Evolutionary conservation across 2,113 vertebrate genomes (phyloP).

Genomic region (Anguilla rostrata): DNA sequence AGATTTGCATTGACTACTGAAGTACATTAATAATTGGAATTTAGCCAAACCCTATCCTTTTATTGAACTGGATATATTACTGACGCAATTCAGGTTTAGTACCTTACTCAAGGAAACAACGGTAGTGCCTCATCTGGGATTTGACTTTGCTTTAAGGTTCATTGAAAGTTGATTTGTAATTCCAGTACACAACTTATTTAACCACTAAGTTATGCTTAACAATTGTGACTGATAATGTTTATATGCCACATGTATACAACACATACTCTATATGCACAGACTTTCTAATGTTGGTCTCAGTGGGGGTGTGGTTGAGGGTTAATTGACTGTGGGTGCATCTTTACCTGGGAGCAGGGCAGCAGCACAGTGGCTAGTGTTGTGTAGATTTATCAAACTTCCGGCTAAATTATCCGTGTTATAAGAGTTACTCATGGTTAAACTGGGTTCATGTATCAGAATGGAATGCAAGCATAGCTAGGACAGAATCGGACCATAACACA

Average conservation of each 20-base stretch:
- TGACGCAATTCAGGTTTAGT: conserved; percentile 9
- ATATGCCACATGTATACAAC: not conserved
- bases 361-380: not conserved
- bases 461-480: no score
- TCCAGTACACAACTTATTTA: not conserved
- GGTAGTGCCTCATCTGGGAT: not conserved
- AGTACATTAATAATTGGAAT: no score
- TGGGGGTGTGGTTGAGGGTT: not conserved
- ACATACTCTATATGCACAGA: not conserved
- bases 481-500: not conserved
- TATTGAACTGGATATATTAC: not conserved
- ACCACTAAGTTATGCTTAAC: not conserved
- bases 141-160: no score
- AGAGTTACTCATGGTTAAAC: not conserved
- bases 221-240: not conserved
- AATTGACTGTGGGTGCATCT: not conserved
- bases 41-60: no score
- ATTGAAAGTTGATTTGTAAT: not conserved
- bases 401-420: no score
- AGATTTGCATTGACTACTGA: no score
- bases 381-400: not conserved
- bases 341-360: not conserved
- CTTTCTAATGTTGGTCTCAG: not conserved
- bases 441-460: not conserved
- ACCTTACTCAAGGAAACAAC: not conserved